A percentile compares a stretch with the other conserved stretches of the same genome.
These are phyloP conservation scores for Anolis sagrei DNA, from an alignment of 2,113 vertebrate genomes.

Conservation along the genomic window DNA sequence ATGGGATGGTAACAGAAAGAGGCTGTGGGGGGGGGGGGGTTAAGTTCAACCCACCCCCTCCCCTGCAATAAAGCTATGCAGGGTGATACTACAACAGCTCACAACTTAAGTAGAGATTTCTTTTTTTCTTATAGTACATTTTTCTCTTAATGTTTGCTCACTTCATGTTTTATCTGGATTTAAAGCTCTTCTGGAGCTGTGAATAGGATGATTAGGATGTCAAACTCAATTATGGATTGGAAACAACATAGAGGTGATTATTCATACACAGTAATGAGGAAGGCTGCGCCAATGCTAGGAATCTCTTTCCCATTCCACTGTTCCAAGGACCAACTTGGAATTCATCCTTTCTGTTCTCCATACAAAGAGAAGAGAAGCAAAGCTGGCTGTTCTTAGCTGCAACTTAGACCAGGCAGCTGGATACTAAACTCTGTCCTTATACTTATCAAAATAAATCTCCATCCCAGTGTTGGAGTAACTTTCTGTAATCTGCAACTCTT, in stretches of 20 bases:
- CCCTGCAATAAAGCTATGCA: neutral
- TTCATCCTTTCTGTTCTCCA: neutral
- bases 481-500: neutral
- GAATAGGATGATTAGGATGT: neutral
- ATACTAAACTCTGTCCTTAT: neutral
- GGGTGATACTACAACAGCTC: no score
- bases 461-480: neutral
- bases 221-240: neutral
- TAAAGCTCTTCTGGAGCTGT: neutral
- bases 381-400: neutral
- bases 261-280: neutral
- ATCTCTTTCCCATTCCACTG: neutral
- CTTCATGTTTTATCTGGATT: neutral
- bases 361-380: neutral
- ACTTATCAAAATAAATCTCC: neutral
- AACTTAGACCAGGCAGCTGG: neutral
- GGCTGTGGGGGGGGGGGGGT: no score
- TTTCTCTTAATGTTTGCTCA: neutral
- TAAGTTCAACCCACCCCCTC: neutral
- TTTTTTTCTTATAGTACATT: neutral
- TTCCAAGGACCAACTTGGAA: neutral
- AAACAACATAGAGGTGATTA: neutral
- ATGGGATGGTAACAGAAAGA: neutral
- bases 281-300: neutral
- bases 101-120: neutral